Evolutionary conservation across 1,140 invertebrate species (phyloP), one percentile per base, ranked within the genome.

Genomic region (Pseudomyrmex flavicornis): DNA sequence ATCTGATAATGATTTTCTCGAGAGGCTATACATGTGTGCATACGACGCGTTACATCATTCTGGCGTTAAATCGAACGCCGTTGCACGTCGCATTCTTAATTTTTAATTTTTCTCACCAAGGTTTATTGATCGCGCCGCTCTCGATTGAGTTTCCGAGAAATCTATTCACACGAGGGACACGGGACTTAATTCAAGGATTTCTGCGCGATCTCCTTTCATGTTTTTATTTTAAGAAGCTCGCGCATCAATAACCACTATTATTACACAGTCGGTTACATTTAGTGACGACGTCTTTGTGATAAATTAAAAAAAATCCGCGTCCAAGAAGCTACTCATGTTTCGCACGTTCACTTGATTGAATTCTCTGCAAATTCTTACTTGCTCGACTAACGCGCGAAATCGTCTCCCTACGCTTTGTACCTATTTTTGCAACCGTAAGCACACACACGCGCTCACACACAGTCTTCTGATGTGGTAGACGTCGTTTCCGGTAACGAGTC

Each of bases 71-170:
- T 79, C n/a, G 44, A 59, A 7, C 10, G 17, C 35, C 35, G 7
- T 70, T 20, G 54, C 15, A 59, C 10, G 44, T 26, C 44, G 10
- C 7, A n/a, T 80, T 48, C 12, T 79, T 35, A 80, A 70, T 50
- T 59, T 70, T 80, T 70, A 59, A 80, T 58, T 70, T 20, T 59
- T 20, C 3, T 17, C 17, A 12, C 20, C 52, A 65, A 56, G 52
- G n/a, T 59, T 70, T 80, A 80, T 72, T 80, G 76, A 80, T 80
- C 76, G 66, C 13, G 10, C n/a, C 76, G 66, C 66, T 59, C 66
- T 59, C 66, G 66, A 72, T 80, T 72, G 54, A 72, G 12, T 17
- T 50, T 22, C 12, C 9, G 44, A 35, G 35, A 20, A 61, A 72
- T 7, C 20, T 70, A 4, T 8, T 59, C 10, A 13, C 35, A 54